Evolutionary conservation across 2,797 vertebrate species (phyloP).

Genomic region (Glossophaga mutica): DNA sequence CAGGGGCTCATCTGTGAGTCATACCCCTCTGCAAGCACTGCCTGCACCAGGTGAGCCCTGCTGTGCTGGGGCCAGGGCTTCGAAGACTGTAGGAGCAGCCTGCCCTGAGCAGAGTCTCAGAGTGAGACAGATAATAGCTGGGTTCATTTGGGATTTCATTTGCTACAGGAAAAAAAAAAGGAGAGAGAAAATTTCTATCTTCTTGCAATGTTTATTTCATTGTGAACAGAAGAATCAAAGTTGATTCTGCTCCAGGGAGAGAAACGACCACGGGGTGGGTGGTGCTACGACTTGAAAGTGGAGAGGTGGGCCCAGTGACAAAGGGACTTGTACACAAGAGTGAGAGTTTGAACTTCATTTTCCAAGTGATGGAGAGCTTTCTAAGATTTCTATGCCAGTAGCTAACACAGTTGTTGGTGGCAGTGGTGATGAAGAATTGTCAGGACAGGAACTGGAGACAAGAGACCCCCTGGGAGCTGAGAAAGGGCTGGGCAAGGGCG

Average conservation of each 20-base stretch:
- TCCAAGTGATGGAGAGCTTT: background rate
- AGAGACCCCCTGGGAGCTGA: background rate
- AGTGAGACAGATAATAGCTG: background rate
- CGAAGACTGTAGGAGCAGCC: background rate
- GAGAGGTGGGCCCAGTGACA: background rate
- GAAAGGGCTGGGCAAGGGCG: background rate
- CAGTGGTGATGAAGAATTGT: background rate
- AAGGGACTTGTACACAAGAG: background rate
- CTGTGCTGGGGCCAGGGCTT: no score
- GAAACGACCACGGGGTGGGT: background rate
- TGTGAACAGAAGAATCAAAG: background rate
- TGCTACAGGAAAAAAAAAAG: background rate
- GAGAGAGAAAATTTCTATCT: background rate
- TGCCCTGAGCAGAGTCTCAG: background rate
- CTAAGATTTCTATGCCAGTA: background rate
- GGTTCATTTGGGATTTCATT: background rate
- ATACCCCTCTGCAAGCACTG: background rate
- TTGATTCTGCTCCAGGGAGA: background rate
- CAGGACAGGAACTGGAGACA: background rate
- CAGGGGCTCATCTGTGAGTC: background rate
- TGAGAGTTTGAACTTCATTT: background rate
- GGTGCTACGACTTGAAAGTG: background rate
- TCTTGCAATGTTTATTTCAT: background rate
- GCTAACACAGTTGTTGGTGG: background rate
- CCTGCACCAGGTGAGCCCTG: background rate